A percentile compares a stretch with the other conserved stretches of the same genome.
Evolutionary conservation across 2,113 vertebrate species (phyloP).

Genomic region (Ammodytes dubius): DNA sequence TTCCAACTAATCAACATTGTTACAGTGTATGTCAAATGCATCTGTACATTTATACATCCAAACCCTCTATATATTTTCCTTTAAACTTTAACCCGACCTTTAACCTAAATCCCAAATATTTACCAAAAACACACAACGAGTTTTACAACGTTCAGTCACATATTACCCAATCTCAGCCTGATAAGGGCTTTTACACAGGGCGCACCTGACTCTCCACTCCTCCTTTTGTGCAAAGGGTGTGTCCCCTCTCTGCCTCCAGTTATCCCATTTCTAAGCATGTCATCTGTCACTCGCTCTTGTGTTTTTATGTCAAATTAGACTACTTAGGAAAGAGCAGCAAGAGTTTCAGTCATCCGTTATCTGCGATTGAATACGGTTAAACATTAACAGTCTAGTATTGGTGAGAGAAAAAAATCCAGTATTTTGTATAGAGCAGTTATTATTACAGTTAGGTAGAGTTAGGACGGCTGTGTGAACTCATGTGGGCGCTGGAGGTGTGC

Average conservation of each 20-base stretch:
- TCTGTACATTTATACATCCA: not conserved
- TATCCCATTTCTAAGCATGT: constrained; percentile 12
- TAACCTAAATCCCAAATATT: not conserved
- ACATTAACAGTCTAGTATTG: not conserved
- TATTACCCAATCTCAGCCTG: constrained; percentile 31
- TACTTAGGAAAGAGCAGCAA: not conserved
- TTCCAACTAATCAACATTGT: no score
- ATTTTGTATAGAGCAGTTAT: not conserved
- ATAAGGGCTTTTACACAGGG: constrained; percentile 10
- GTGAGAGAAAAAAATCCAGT: not conserved
- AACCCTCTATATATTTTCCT: not conserved
- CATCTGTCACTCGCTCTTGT: constrained; percentile 1
- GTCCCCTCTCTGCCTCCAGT: not conserved
- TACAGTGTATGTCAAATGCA: no score
- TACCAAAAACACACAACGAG: not conserved
- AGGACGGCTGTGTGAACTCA: not conserved
- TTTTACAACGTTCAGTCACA: constrained; percentile 15
- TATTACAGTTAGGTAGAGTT: constrained; percentile 3
- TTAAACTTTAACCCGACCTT: constrained; percentile 3
- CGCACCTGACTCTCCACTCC: constrained; percentile 33
- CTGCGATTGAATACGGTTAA: not conserved
- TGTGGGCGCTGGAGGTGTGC: not conserved
- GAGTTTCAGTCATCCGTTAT: not conserved
- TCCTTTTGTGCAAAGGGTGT: constrained; percentile 37
- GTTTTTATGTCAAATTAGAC: not conserved